phyloP scores from a whole-genome alignment of 2,113 vertebrate genomes.

The Nymphicus hollandicus region DNA sequence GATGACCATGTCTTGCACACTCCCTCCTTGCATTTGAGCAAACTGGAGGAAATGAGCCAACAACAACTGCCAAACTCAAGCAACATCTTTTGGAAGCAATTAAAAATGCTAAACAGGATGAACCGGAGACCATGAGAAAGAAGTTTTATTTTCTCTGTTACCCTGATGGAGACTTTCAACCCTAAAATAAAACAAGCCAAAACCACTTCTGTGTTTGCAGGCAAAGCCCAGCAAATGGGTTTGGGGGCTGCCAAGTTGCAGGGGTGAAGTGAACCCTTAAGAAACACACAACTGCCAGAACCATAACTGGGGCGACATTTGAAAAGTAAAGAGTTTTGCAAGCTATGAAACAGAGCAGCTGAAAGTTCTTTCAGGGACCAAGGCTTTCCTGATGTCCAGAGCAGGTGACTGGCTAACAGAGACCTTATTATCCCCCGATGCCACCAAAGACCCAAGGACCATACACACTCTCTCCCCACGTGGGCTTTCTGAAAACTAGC shows the following conservation, averaged over 20 bases:
- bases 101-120: background rate
- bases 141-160: background rate
- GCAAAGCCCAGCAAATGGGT: rapidly evolving
- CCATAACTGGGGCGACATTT: rapidly evolving
- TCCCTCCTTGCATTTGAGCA: background rate
- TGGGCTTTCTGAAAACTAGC: background rate
- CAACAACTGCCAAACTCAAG: background rate
- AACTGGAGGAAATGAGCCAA: background rate
- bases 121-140: background rate
- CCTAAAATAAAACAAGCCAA: background rate
- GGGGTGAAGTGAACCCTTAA: background rate
- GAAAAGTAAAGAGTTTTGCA: background rate
- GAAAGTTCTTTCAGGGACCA: background rate
- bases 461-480: background rate
- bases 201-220: background rate
- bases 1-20: background rate
- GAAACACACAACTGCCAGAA: background rate
- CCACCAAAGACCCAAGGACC: background rate
- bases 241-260: background rate
- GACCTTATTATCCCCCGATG: rapidly evolving
- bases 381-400: background rate
- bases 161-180: background rate
- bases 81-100: background rate
- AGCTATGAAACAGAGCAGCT: background rate
- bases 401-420: background rate